Evolutionary conservation across 2,888 invertebrate species (phyloP), one percentile per base, ranked within the genome.

Genomic region (Flexamia atlantica): DNA sequence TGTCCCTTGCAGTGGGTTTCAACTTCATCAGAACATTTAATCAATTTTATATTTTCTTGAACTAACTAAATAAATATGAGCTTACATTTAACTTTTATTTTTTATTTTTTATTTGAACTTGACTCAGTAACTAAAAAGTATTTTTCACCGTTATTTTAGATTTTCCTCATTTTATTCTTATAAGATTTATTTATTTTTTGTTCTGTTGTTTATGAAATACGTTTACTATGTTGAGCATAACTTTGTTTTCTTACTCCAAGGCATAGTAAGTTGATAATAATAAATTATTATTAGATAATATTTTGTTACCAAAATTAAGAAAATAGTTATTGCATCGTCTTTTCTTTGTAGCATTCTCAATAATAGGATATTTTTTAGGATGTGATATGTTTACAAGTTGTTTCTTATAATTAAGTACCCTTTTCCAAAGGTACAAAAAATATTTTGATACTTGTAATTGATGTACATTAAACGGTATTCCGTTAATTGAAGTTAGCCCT

Each of bases 271-370:
- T 64, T 64, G 0, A 28, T 28, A 28, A 28, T 64, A 64, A 9
- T 28, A 64, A 46, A 17, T 5, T 64, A 20, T 28, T 64, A 14
- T 46, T 46, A 46, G 46, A 17, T 46, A 46, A 4, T 64, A 28
- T 64, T 64, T 64, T 64, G 64, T 64, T 64, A 28, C 64, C 64
- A 64, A 57, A 57, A 64, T 64, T 28, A 25, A 64, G 5, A 64
- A 64, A 53, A 46, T 46, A 46, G 46, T 17, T 53, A 7, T 10
- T 14, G 14, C 17, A 20, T 4, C 20, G 23, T 23, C 23, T 53
- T 23, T 9, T 36, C 3, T 3, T 23, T 57, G 57, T 23, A 57
- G 57, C 23, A n/a, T n/a, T 60, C 20, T 53, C 2, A 53, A 23
- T 23, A 53, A 23, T 53, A 53, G 53, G 23, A 7, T 23, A 28